A percentile compares a stretch with the other conserved stretches of the same genome.
phyloP scores from a whole-genome alignment of 2,888 invertebrate genomes.

The Malachius bipustulatus region DNA sequence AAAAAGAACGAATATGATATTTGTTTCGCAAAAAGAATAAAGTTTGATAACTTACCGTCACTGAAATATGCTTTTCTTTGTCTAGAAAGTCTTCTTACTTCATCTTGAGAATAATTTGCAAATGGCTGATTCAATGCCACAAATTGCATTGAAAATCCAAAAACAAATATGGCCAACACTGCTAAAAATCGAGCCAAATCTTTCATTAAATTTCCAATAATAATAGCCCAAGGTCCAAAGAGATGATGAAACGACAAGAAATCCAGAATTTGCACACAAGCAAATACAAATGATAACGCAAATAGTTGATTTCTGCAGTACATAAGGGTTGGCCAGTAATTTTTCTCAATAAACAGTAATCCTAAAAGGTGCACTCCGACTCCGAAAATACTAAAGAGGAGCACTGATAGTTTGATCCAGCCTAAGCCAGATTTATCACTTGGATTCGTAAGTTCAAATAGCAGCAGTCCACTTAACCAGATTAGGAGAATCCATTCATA shows the following conservation, averaged over 20 bases:
- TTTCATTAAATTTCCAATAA: slow-evolving; percentile 90
- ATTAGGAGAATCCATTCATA: slow-evolving; percentile 92
- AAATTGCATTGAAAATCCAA: slow-evolving; percentile 96
- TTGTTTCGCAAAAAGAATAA: no score
- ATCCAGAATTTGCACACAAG: slow-evolving; percentile 95
- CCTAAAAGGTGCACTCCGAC: slow-evolving; percentile 82
- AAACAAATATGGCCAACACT: slow-evolving; percentile 93
- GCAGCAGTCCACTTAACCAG: slow-evolving; percentile 87
- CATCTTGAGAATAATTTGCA: slow-evolving; percentile 52
- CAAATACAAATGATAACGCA: slow-evolving; percentile 86
- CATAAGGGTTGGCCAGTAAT: slow-evolving; percentile 75
- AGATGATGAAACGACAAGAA: slow-evolving; percentile 98
- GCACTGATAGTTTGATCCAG: slow-evolving; percentile 80
- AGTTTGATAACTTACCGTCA: slow-evolving; percentile 14
- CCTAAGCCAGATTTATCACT: slow-evolving; percentile 95
- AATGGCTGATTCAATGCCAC: slow-evolving; percentile 94
- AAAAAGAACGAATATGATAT: no score
- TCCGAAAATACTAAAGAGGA: slow-evolving; percentile 80
- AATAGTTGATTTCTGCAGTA: slow-evolving; percentile 96
- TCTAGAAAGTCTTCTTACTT: slow-evolving; percentile 45
- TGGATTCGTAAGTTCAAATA: slow-evolving; percentile 95
- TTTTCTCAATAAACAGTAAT: slow-evolving; percentile 50
- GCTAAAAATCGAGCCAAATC: slow-evolving; percentile 94
- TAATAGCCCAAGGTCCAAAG: slow-evolving; percentile 99
- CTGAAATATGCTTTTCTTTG: slow-evolving; percentile 11